Base-by-base conservation (phyloP, 2,113 vertebrate genomes). In the Melanerpes aurifrons region DNA sequence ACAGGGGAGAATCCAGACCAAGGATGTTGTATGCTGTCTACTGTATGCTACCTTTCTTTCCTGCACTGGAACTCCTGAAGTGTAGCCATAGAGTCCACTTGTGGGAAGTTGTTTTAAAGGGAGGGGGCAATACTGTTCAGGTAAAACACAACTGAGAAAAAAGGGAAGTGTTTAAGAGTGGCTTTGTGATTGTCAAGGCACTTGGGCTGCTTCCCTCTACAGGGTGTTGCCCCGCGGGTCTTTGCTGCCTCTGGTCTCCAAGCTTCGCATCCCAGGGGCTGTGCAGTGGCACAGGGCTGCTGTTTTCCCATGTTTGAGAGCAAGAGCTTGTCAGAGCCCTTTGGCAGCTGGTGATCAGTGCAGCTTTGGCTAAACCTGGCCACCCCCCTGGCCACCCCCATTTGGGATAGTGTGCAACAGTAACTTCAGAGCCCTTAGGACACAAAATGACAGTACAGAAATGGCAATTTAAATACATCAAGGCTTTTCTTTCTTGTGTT, bases 191-290 rank as follows among this genome's bases (percentile, higher is more conserved):
- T 78, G 6, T 69, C 3, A 7, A 29, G 28, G 56, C 22, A 76
- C 15, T 8, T 3, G 2, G 12, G 3, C 67, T 48, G 45, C 26
- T 85, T 3, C 28, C 58, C 32, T 63, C 14, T 21, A 13, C 18
- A 13, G 0, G 29, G 29, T 35, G n/a, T 58, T 78, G 2, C n/a
- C 7, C 5, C 2, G 2, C 7, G 14, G 22, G 10, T 47, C 40
- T 85, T 2, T 63, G 40, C 72, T 85, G 54, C 57, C 25, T 32
- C 12, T 48, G 31, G 3, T 82, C 32, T 68, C 69, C 31, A 26
- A 6, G n/a, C 26, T 78, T 28, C 20, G 4, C 2, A 5, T 54
- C 43, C 0, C 0, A 35, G 45, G 15, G 7, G 26, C 37, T 81
- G 1, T 28, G 35, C 19, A 16, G 18, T 50, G 66, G 24, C 5